These are phyloP conservation scores for Imbricaverruca yamaguchii DNA, from an alignment of 2,888 invertebrate genomes.

Conservation along the genomic window DNA sequence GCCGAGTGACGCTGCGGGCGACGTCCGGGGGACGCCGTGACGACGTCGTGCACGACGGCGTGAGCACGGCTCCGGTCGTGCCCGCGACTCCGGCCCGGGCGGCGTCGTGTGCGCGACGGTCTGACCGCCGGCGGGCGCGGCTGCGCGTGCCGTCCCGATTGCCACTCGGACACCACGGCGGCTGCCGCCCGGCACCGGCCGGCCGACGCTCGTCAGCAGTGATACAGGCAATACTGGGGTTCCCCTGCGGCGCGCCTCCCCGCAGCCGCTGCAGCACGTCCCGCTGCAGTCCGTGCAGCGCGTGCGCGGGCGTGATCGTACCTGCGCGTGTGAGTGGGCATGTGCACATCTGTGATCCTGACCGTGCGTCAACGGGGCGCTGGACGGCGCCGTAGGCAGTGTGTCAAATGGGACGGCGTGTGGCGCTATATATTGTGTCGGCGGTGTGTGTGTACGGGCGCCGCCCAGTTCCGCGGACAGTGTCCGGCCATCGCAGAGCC, in stretches of 20 bases:
- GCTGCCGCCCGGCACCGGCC: constrained; percentile 26
- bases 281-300: too few species aligned
- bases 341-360: background rate
- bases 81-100: too few species aligned
- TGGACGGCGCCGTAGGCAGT: background rate
- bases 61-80: too few species aligned
- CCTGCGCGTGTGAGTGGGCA: background rate
- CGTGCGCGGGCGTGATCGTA: too few species aligned
- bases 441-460: background rate
- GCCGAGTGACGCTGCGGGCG: too few species aligned
- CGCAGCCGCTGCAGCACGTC: background rate
- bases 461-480: background rate
- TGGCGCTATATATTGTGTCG: background rate
- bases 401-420: background rate
- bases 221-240: constrained; percentile 1
- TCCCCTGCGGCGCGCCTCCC: too few species aligned
- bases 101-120: too few species aligned
- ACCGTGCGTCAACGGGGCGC: background rate
- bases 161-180: too few species aligned
- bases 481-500: background rate
- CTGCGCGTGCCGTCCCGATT: too few species aligned
- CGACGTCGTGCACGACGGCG: too few species aligned
- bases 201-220: background rate
- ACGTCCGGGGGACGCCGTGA: too few species aligned
- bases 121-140: too few species aligned